These are phyloP conservation scores for Sylvia borin DNA, from an alignment of 2,797 vertebrate species.

Conservation along the genomic window DNA sequence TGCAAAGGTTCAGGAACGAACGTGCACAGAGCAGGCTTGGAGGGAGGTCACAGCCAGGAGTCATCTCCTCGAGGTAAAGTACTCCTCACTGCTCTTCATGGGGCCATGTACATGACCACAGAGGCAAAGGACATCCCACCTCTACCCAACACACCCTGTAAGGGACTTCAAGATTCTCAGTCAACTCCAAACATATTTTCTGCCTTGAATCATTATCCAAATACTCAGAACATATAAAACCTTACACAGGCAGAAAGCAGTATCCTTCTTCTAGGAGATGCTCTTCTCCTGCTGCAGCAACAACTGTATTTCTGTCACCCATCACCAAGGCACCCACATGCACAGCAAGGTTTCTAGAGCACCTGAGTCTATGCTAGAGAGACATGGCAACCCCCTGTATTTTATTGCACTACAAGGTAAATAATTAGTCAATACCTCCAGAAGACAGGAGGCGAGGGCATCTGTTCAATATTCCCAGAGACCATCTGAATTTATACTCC, in stretches of 20 bases:
- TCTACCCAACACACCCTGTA: background rate
- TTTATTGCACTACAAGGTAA: conserved; percentile 36
- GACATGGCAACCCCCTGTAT: background rate
- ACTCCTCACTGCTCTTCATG: background rate
- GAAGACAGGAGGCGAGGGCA: conserved; percentile 12
- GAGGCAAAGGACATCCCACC: background rate
- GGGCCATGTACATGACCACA: background rate
- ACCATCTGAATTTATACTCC: conserved; percentile 45
- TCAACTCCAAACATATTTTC: background rate
- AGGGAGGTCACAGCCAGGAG: background rate
- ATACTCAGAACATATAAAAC: background rate
- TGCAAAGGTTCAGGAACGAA: conserved; percentile 24
- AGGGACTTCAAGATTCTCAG: background rate
- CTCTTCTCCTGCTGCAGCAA: background rate
- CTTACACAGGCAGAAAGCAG: background rate
- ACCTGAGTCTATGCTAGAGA: background rate
- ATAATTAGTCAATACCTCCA: conserved; percentile 28
- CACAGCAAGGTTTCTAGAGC: background rate
- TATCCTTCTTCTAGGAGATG: background rate
- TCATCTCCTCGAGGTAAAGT: background rate
- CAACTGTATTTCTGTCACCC: background rate
- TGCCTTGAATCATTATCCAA: background rate
- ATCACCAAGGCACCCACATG: background rate
- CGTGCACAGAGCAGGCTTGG: background rate
- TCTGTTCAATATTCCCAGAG: conserved; percentile 33